Conservation (phyloP, 37 sponge, comb jelly and placozoan genomes). For the Bolinopsis microptera region DNA sequence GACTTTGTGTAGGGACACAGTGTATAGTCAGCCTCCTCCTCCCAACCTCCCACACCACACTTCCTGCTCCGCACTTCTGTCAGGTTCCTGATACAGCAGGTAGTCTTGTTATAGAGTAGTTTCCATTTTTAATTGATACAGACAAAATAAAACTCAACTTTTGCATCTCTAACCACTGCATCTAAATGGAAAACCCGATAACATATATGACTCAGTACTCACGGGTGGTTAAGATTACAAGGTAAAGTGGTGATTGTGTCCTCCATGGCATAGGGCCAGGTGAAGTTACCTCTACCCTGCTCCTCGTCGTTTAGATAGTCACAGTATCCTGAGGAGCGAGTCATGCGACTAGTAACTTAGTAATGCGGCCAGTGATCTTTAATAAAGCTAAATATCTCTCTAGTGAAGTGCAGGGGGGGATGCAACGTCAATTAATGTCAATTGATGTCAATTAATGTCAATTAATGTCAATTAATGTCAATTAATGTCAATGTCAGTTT, state of each 20-base stretch:
- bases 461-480: no score
- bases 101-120: not conserved
- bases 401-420: no score
- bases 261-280: not conserved
- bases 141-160: not conserved
- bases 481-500: no score
- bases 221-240: not conserved
- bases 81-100: not conserved
- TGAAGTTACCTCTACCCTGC: not conserved
- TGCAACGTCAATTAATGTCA: no score
- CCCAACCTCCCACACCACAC: not conserved
- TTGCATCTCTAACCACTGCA: no score
- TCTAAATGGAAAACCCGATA: no score
- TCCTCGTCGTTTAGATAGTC: not conserved
- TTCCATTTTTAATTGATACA: not conserved
- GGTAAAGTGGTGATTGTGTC: not conserved
- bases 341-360: not conserved
- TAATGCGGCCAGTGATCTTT: not conserved
- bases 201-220: no score
- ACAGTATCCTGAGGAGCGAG: not conserved
- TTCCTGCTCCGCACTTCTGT: not conserved
- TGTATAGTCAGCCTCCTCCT: slow-evolving; percentile 25
- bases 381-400: no score
- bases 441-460: no score
- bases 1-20: not conserved